Evolutionary conservation across 2,888 invertebrate species (phyloP).

Genomic region (Drosophila fulvimacula): DNA sequence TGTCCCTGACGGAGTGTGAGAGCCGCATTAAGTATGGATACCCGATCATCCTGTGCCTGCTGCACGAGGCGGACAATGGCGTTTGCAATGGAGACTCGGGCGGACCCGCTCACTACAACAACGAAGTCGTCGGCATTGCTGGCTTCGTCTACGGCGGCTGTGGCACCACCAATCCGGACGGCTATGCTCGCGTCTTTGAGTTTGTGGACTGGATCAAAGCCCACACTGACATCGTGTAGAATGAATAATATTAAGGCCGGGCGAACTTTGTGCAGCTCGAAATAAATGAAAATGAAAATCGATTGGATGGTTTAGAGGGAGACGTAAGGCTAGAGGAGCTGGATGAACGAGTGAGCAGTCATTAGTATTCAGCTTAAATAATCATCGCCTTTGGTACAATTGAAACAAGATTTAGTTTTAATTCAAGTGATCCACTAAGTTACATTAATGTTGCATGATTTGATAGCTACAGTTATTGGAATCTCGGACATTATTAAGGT

Average conservation of each 20-base stretch:
- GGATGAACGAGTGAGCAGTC: neutral
- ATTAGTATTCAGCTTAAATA: neutral
- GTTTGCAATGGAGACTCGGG: slow-evolving; percentile 82
- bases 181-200: slow-evolving; percentile 76
- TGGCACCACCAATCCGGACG: slow-evolving; percentile 77
- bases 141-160: slow-evolving; percentile 71
- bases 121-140: slow-evolving; percentile 76
- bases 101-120: slow-evolving; percentile 75
- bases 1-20: slow-evolving; percentile 34
- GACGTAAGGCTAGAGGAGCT: neutral
- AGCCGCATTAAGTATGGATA: slow-evolving; percentile 53
- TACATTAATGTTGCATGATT: slow-evolving; percentile 7
- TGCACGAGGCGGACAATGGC: slow-evolving; percentile 66
- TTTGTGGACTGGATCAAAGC: slow-evolving; percentile 74
- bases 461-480: slow-evolving; percentile 23
- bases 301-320: neutral
- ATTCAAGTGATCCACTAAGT: slow-evolving; percentile 5
- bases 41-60: slow-evolving; percentile 71
- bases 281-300: slow-evolving; percentile 2
- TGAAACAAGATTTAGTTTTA: slow-evolving; percentile 13
- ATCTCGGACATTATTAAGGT: slow-evolving; percentile 37
- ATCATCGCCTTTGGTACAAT: neutral
- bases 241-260: neutral
- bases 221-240: slow-evolving; percentile 34
- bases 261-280: neutral